These are phyloP conservation scores for Anolis carolinensis DNA, from an alignment of 2,113 vertebrate species.

Conservation along the genomic window DNA sequence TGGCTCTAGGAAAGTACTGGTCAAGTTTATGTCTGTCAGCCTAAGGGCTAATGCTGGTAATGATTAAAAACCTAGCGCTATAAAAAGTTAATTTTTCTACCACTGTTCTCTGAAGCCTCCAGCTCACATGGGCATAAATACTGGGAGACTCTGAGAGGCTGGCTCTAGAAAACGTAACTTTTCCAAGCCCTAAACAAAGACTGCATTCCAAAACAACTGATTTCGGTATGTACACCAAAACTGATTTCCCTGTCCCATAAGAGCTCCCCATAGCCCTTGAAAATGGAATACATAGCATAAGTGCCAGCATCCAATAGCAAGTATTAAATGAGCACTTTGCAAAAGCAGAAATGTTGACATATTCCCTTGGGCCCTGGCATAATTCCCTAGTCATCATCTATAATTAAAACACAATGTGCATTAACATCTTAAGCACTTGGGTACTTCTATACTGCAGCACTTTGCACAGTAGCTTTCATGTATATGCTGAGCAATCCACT, in stretches of 20 bases:
- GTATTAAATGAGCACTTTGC: not conserved
- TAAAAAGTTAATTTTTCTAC: not conserved
- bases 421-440: not conserved
- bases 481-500: constrained; percentile 17
- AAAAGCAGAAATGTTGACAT: not conserved
- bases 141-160: not conserved
- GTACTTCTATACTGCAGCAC: constrained; percentile 1
- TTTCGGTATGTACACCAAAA: not conserved
- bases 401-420: constrained; percentile 11
- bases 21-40: not conserved
- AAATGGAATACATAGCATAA: not conserved
- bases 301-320: not conserved
- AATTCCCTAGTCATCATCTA: constrained; percentile 23
- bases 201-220: not conserved
- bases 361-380: not conserved
- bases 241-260: not conserved
- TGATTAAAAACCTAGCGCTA: not conserved
- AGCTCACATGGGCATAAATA: too few relatives aligned
- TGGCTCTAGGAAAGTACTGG: not conserved
- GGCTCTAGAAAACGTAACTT: not conserved
- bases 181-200: not conserved
- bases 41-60: not conserved
- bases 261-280: not conserved
- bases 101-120: not conserved
- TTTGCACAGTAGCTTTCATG: constrained; percentile 7